Conservation (phyloP, 1,140 invertebrate genomes). For the Dendrolimus punctatus region DNA sequence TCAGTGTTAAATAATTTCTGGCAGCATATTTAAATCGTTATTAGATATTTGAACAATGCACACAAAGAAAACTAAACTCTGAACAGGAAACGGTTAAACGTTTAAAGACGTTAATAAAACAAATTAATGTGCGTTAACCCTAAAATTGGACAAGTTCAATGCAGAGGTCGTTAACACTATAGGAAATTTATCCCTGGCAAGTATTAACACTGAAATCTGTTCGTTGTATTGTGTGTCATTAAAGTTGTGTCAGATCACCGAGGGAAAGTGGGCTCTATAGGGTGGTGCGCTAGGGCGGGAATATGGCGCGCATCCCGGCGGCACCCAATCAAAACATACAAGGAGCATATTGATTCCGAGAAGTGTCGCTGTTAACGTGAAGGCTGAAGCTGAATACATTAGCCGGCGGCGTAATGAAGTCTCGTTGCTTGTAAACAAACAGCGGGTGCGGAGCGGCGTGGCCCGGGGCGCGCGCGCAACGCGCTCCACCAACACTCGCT, state of each 20-base stretch:
- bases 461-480: constrained; percentile 14
- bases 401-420: constrained; percentile 70
- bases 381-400: constrained; percentile 72
- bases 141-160: constrained; percentile 71
- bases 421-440: constrained; percentile 70
- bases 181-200: constrained; percentile 64
- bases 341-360: constrained; percentile 71
- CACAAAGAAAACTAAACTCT: constrained; percentile 38
- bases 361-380: constrained; percentile 71
- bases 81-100: constrained; percentile 56
- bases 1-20: too few relatives aligned
- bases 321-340: constrained; percentile 70
- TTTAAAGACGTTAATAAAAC: constrained; percentile 67
- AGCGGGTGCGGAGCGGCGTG: constrained; percentile 28
- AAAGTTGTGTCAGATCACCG: constrained; percentile 31
- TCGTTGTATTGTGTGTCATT: constrained; percentile 67
- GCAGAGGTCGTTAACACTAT: constrained; percentile 67
- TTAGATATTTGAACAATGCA: too few relatives aligned
- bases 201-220: constrained; percentile 70
- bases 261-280: constrained; percentile 45
- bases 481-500: constrained; percentile 37
- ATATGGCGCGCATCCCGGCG: constrained; percentile 27
- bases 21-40: too few relatives aligned
- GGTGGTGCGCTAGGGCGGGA: constrained; percentile 29
- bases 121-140: constrained; percentile 66